Conservation (phyloP, 2,797 vertebrate genomes). For the Heliangelus exortis region DNA sequence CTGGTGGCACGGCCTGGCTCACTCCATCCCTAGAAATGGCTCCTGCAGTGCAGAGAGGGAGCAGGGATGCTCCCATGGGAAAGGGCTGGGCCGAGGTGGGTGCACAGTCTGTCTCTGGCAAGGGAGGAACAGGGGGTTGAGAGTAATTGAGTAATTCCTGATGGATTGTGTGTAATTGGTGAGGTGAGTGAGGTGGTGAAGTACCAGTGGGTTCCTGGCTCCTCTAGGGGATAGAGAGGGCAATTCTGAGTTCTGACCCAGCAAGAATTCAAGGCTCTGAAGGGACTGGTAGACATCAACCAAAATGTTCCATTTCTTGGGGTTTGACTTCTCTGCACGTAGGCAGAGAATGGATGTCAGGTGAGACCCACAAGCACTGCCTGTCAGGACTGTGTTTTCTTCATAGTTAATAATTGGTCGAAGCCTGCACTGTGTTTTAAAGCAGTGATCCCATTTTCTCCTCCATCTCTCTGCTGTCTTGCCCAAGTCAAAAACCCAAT, state of each 20-base stretch:
- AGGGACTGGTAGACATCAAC: background rate
- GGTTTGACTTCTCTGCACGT: background rate
- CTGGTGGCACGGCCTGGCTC: background rate
- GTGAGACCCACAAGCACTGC: background rate
- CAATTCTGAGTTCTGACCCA: background rate
- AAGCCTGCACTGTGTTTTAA: background rate
- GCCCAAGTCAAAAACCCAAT: background rate
- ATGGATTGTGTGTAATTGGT: rapidly evolving
- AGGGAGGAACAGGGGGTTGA: background rate
- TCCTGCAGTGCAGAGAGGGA: background rate
- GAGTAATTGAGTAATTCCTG: background rate
- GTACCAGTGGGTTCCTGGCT: background rate
- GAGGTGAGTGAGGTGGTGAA: background rate
- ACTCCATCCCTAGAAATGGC: background rate
- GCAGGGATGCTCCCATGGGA: background rate
- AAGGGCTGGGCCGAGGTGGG: background rate
- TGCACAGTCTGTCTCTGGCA: rapidly evolving
- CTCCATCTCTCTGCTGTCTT: background rate
- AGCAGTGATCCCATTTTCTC: background rate
- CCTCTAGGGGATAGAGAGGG: background rate
- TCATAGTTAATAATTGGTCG: background rate
- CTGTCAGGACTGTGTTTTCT: background rate
- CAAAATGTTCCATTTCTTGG: background rate
- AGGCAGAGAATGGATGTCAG: background rate
- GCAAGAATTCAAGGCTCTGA: background rate